A percentile compares a stretch with the other conserved stretches of the same genome.
These are phyloP conservation scores for Ciconia stormi DNA, from an alignment of 2,113 vertebrate genomes.

Conservation along the genomic window DNA sequence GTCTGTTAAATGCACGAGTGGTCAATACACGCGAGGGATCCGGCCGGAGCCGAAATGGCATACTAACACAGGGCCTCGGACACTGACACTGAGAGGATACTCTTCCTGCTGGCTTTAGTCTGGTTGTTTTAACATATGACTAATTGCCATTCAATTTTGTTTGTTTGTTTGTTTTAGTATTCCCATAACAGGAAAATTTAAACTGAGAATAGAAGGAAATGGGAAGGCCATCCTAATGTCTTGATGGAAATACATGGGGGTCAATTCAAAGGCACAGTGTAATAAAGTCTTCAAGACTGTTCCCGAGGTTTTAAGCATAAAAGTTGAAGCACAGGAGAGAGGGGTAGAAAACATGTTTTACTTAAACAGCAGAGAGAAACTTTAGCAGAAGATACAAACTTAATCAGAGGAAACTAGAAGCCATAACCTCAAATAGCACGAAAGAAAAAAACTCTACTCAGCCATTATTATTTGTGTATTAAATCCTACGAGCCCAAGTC, in stretches of 20 bases:
- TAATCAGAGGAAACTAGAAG: not conserved
- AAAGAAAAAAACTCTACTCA: not conserved
- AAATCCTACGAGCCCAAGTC: not conserved
- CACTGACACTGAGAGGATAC: not conserved
- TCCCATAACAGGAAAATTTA: constrained; percentile 22
- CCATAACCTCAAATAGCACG: not conserved
- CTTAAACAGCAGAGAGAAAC: not conserved
- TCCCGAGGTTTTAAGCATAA: not conserved
- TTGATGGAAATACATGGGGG: not conserved
- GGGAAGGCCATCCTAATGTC: constrained; percentile 16
- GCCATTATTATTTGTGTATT: not conserved
- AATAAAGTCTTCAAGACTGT: not conserved
- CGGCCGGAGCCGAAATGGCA: not conserved
- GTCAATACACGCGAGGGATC: not conserved
- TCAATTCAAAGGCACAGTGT: not conserved
- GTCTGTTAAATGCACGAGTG: not conserved
- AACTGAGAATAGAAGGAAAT: constrained; percentile 56
- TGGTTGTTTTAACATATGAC: not conserved
- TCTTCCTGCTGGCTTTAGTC: not conserved
- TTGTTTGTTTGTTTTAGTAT: not conserved
- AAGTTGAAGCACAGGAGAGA: not conserved
- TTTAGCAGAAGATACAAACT: not conserved
- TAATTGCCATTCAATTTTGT: not conserved
- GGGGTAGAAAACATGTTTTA: not conserved
- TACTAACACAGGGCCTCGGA: accelerated